Evolutionary conservation across 2,113 vertebrate genomes (phyloP), one percentile per base, ranked within the genome.

Genomic region (Sporophila hypoxantha): DNA sequence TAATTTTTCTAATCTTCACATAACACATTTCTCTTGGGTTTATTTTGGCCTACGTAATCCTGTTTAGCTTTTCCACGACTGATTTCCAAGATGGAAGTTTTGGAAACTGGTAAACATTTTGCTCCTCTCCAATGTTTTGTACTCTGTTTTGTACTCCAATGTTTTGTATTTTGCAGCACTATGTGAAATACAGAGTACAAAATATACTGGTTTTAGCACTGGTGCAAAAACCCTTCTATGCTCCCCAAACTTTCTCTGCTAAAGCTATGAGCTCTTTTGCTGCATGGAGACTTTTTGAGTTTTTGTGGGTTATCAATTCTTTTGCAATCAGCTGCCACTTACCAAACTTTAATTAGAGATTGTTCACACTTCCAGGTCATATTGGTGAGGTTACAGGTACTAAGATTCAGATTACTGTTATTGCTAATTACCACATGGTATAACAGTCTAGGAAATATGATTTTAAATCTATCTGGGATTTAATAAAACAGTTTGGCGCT

Each of bases 391-490:
- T 64, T 83, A 59, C 6, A 21, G 22, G 12, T 42, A 11, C 19
- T 13, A 46, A 75, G 15, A 47, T 4, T 39, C 12, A 65, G 76
- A 78, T 32, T 65, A 52, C 7, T 80, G 23, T 55, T 66, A 52
- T 60, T 77, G 64, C 2, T 56, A 56, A 75, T 12, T n/a, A 47
- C 13, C 22, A 32, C 37, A 30, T 5, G 22, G 8, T 12, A 1
- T 12, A 62, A 39, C 1, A 6, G 19, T n/a, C 53, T 59, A 70
- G 39, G 26, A 37, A 59, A 78, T 46, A n/a, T 0, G 0, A 39
- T 56, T 74, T 88, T 52, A 78, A 91, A 66, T 16, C 14, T 26
- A 55, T 14, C 14, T 66, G 22, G 18, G 5, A 49, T 69, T 62
- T 23, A 39, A 46, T 68, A 21, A n/a, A 64, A 62, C 7, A 9